These are phyloP conservation scores for Isurus oxyrinchus DNA, from an alignment of 2,113 vertebrate genomes.

Conservation along the genomic window DNA sequence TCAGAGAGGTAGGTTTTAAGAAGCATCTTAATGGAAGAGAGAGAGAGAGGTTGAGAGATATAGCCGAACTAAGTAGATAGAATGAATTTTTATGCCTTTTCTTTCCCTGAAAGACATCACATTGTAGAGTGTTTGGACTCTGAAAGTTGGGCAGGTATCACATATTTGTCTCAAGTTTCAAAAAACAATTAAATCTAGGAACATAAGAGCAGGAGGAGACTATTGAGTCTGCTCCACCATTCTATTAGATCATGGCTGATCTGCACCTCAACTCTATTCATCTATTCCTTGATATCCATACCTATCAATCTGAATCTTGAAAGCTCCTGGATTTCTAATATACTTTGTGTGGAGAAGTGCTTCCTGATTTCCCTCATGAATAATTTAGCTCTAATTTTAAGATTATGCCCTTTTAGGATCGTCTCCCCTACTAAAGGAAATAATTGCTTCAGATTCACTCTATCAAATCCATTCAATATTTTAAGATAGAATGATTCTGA, in stretches of 20 bases:
- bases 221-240: background rate
- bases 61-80: background rate
- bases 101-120: background rate
- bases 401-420: background rate
- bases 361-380: background rate
- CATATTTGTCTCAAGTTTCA: background rate
- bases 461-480: background rate
- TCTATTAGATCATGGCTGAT: background rate
- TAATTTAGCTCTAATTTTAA: background rate
- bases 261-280: background rate
- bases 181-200: background rate
- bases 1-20: background rate
- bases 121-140: background rate
- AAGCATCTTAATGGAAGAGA: background rate
- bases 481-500: background rate
- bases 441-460: background rate
- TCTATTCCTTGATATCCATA: background rate
- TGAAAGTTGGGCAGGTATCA: background rate
- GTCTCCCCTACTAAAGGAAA: background rate
- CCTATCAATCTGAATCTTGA: background rate
- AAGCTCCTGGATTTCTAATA: background rate
- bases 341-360: background rate
- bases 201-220: background rate
- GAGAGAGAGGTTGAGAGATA: background rate
- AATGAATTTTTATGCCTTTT: no score